Evolutionary conservation across 2,113 vertebrate genomes (phyloP), one percentile per base, ranked within the genome.

Genomic region (Phyllopteryx taeniolatus): DNA sequence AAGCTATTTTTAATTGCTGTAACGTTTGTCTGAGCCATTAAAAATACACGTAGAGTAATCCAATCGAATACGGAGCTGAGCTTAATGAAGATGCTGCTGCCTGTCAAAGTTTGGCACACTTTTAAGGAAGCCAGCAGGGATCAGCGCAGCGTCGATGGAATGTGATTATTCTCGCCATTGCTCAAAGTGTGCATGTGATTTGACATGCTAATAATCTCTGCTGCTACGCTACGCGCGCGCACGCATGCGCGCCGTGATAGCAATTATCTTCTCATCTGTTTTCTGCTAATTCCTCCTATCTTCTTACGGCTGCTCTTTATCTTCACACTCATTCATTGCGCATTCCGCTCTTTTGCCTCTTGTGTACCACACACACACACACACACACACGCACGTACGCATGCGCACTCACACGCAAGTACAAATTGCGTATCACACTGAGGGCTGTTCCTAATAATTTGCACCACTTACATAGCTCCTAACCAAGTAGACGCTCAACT

Each of bases 71-170:
- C 31, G 11, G 59, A 39, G 31, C 31, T 61, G 59, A 61, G 59
- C 31, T 61, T 9, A 42, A 64, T 64, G 62, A 46, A 65, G 63
- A 65, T 11, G 42, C 11, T 66, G n/a, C 64, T 17, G 59, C 31
- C 59, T 61, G 59, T 61, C 59, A 35, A 31, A 19, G 15, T 66
- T 66, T 66, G 64, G 42, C 44, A 47, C 64, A 66, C 64, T 66
- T 65, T 65, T 13, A 27, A 65, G n/a, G 35, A 14, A 46, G 63
- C 42, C 63, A 27, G 63, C 63, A 47, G 44, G 44, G 44, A 66
- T 46, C 63, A 15, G 43, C 22, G 13, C 43, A 66, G 63, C 63
- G 13, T 27, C 27, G 63, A 66, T 66, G 43, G 43, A 66, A 27
- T 47, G 22, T 31, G 64, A 66, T 66, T 66, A 66, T 66, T 47